Evolutionary conservation across 1,140 invertebrate genomes (phyloP).

Genomic region (Papilio dardanus): DNA sequence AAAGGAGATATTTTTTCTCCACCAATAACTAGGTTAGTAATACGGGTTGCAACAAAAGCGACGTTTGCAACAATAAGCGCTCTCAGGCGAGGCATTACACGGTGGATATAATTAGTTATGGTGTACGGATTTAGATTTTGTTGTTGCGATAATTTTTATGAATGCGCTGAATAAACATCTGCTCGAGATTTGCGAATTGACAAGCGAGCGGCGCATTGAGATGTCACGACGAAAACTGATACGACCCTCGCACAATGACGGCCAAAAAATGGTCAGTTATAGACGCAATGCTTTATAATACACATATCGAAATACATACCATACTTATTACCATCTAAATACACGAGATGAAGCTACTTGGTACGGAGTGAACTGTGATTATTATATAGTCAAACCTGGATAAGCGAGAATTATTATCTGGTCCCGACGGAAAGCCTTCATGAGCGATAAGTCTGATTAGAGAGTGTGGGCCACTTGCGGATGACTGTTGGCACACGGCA

Average conservation of each 20-base stretch:
- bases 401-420: too few relatives aligned
- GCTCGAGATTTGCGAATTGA: slow-evolving; percentile 71
- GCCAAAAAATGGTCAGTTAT: slow-evolving; percentile 74
- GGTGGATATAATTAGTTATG: slow-evolving; percentile 82
- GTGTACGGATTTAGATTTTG: slow-evolving; percentile 80
- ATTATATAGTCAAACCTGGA: too few relatives aligned
- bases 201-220: slow-evolving; percentile 70
- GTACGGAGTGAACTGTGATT: not conserved
- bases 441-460: too few relatives aligned
- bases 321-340: slow-evolving; percentile 28
- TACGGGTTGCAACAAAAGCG: slow-evolving; percentile 65
- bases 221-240: slow-evolving; percentile 79
- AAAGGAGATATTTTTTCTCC: slow-evolving; percentile 58
- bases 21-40: slow-evolving; percentile 81
- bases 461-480: too few relatives aligned
- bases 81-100: slow-evolving; percentile 72
- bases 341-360: not conserved
- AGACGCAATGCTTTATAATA: slow-evolving; percentile 12
- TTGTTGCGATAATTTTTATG: slow-evolving; percentile 78
- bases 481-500: too few relatives aligned
- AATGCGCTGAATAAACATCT: slow-evolving; percentile 76
- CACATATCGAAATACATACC: slow-evolving; percentile 38
- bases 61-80: slow-evolving; percentile 63
- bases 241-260: slow-evolving; percentile 59
- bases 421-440: too few relatives aligned